phyloP scores from a whole-genome alignment of 1,140 invertebrate genomes.

The Drosophila bifasciata region DNA sequence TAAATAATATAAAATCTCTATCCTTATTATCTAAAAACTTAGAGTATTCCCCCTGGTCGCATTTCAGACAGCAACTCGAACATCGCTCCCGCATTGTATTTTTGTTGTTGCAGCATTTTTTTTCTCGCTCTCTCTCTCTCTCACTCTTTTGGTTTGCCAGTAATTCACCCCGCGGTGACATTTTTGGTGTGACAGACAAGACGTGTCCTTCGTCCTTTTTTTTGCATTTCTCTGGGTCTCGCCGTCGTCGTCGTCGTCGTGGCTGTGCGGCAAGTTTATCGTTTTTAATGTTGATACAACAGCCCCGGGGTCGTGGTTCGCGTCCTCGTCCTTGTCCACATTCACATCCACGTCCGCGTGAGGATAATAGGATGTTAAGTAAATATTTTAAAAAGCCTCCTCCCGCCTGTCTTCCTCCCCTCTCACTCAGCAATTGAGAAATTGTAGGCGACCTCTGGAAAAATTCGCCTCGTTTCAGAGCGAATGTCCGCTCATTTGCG shows the following conservation, averaged over 20 bases:
- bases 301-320: slow-evolving; percentile 44
- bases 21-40: background rate
- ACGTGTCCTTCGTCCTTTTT: slow-evolving; percentile 81
- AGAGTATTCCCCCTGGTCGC: slow-evolving; percentile 10
- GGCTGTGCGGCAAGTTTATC: slow-evolving; percentile 72
- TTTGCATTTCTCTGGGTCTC: slow-evolving; percentile 46
- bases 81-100: slow-evolving; percentile 5
- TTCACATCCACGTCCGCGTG: slow-evolving; percentile 41
- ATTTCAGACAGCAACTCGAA: no score
- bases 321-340: slow-evolving; percentile 24
- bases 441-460: slow-evolving; percentile 51
- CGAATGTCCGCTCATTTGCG: slow-evolving; percentile 62
- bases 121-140: no score
- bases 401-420: background rate
- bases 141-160: slow-evolving; percentile 62
- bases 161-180: slow-evolving; percentile 83
- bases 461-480: slow-evolving; percentile 43
- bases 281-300: slow-evolving; percentile 80
- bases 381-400: slow-evolving; percentile 76
- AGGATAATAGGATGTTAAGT: slow-evolving; percentile 82
- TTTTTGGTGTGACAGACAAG: slow-evolving; percentile 83
- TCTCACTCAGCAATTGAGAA: slow-evolving; percentile 42
- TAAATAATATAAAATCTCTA: no score
- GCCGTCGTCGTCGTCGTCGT: slow-evolving; percentile 29
- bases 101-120: slow-evolving; percentile 51